phyloP scores from a whole-genome alignment of 2,113 vertebrate genomes.

The Malurus elegans region DNA sequence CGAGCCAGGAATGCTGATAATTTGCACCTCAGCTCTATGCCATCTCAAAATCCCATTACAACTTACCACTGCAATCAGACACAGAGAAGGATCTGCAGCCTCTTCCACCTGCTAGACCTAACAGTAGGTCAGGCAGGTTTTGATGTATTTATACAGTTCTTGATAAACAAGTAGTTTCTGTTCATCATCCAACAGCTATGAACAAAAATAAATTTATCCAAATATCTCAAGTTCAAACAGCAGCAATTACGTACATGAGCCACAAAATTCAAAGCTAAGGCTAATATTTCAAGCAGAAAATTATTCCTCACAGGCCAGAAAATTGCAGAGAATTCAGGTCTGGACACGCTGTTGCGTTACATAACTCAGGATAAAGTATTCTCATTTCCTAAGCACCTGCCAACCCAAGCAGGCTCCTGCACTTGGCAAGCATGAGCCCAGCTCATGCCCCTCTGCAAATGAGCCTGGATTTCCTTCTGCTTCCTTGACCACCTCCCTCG shows the following conservation, averaged over 20 bases:
- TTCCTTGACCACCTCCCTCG: neutral
- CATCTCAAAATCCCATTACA: neutral
- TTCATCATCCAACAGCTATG: neutral
- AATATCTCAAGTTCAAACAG: slow-evolving; percentile 15
- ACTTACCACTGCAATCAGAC: neutral
- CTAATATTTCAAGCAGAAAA: slow-evolving; percentile 44
- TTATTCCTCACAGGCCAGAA: slow-evolving; percentile 9
- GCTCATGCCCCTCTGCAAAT: neutral
- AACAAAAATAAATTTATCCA: slow-evolving; percentile 2
- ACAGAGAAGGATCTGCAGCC: neutral
- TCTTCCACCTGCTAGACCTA: neutral
- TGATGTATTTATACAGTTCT: neutral
- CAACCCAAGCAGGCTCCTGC: neutral
- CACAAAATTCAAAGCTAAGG: slow-evolving; percentile 17
- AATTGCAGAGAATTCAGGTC: neutral
- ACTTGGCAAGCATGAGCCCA: neutral
- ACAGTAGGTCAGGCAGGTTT: neutral
- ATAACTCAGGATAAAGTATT: neutral
- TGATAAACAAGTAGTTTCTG: neutral
- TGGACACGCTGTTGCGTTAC: slow-evolving; percentile 23
- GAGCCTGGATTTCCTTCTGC: neutral
- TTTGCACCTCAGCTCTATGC: neutral
- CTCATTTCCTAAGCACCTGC: slow-evolving; percentile 1
- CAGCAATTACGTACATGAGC: neutral
- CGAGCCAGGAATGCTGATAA: neutral